Evolutionary conservation across 2,888 invertebrate genomes (phyloP), one percentile per base, ranked within the genome.

Genomic region (Coenonympha glycerion): DNA sequence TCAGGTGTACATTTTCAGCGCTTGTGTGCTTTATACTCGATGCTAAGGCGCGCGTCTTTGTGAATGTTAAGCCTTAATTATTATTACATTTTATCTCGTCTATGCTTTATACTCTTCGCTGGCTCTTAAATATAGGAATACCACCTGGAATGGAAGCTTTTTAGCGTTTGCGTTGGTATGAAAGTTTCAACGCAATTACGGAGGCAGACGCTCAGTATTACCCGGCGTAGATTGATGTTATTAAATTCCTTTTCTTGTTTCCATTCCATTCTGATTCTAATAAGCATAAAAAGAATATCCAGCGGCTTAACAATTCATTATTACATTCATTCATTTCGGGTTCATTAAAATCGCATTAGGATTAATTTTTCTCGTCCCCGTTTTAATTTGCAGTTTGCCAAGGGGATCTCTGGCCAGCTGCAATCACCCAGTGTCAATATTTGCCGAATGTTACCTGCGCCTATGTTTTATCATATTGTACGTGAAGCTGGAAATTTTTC

Each of bases 281-380:
- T 46, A 51, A 42, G 49, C 13, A 36, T 69, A 78, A 81, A 79
- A 78, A 71, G 73, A 75, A 71, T 72, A 77, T 73, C 71, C 74
- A 59, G 72, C 66, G 71, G 78, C 80, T 84, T 82, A 80, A 71
- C 78, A 78, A 79, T 84, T 84, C 84, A 86, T 85, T 82, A 82
- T 71, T 76, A 75, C 80, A 82, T 83, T 85, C 83, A 75, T 85
- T 82, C 79, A 79, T 82, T 85, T 80, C 73, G 75, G 77, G 79
- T 86, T 87, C 86, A 87, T 87, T 87, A 87, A 87, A 85, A 86
- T 86, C 86, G 86, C 81, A 86, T 87, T 87, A 86, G 86, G 87
- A 86, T 87, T 87, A 87, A 83, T 87, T 85, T 85, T 86, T 86
- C 83, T 82, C 85, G 79, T 84, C 80, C 85, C 81, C 71, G 72